Base-by-base conservation (phyloP, 2,888 invertebrate species). In the Idaea dimidiata region DNA sequence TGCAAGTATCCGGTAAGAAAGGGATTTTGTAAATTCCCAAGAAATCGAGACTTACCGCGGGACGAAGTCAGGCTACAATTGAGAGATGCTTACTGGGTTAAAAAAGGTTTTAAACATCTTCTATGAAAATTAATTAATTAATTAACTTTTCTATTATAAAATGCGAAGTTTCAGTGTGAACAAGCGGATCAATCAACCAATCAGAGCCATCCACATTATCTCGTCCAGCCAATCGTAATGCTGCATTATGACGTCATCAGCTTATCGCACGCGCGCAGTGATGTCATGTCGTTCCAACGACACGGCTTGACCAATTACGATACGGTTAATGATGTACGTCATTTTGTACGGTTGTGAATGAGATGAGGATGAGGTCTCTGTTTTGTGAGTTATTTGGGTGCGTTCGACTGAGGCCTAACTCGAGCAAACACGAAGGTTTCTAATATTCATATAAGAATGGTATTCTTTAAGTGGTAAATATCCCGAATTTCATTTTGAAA, bases 211-310 rank as follows among this genome's bases (percentile, higher is more conserved):
- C 43, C 58, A 62, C 62, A 61, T 60, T 62, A 62, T 63, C 59
- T 57, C n/a, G 62, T 58, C 59, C 54, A 53, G 18, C 4, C 57
- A 59, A 59, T 63, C 62, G 60, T 57, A 62, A 59, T 60, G 56
- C 64, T 61, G 72, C 62, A 59, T 57, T 55, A 63, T 66, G 64
- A 66, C 64, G 71, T 71, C 71, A 62, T 58, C 57, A 59, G 60
- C 67, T 69, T 72, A 70, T 72, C 72, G 63, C 61, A 54, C 57
- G 24, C 17, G 31, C n/a, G 17, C 71, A 68, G 71, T 66, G 67
- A 65, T 62, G 67, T 62, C 57, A 62, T 33, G 60, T 59, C 61
- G 31, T 66, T 43, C 14, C 43, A 8, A 10, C 43, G 43, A 14
- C 43, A 43, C 43, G 43, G 43, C 61, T 64, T 65, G 66, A 62